Evolutionary conservation across 2,797 vertebrate species (phyloP), one percentile per base, ranked within the genome.

Genomic region (Paratrypauchen microcephalus): DNA sequence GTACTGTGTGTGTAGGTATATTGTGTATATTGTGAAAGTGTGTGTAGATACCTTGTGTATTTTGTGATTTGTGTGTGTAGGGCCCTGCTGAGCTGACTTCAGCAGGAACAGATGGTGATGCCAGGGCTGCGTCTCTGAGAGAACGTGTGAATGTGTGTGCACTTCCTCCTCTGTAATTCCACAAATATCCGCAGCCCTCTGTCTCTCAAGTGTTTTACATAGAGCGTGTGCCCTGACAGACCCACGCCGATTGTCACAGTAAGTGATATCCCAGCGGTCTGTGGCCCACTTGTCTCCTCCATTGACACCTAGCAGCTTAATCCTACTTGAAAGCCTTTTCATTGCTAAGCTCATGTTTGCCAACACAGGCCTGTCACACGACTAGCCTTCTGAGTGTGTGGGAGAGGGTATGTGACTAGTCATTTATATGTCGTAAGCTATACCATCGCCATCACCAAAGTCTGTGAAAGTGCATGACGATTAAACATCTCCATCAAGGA

Each of bases 81-180:
- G 69, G 41, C 85, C 86, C 84, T 87, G 84, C 84, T 86, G 82
- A 83, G 87, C 84, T 85, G 83, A 87, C 84, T 88, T 88, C 88
- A 87, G 81, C 76, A 76, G 77, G 85, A 90, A 87, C 90, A 90
- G 89, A 91, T 90, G 90, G 89, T 79, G 75, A 75, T 79, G 74
- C 77, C 81, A 84, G 73, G 62, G 69, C 82, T 82, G 66, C 75
- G 69, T 81, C 74, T 76, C 64, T 80, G 74, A 74, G 80, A 77
- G 68, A 75, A 82, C 75, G 67, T 65, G 68, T 75, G 75, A 79
- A 77, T 80, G 66, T 81, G 74, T 76, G 63, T 63, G 68, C 71
- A 73, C 69, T 80, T 66, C 61, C 65, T 76, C 69, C 68, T 76
- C 70, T 75, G 68, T 67, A 76, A 76, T 77, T 78, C 63, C 66